Evolutionary conservation across 1,140 invertebrate species (phyloP), one percentile per base, ranked within the genome.

Genomic region (Meteorus sp.): DNA sequence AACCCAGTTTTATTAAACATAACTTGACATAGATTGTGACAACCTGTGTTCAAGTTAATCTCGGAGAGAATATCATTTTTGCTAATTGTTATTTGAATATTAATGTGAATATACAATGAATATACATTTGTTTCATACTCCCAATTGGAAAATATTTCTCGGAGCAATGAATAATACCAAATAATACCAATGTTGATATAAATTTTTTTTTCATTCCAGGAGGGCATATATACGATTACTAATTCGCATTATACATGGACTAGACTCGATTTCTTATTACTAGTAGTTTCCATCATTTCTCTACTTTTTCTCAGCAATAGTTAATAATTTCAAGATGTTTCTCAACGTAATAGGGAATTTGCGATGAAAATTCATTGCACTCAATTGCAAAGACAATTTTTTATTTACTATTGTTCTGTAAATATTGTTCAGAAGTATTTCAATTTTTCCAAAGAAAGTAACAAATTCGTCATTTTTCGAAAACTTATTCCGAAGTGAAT

Each of bases 211-310:
- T n/a, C n/a, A n/a, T n/a, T n/a, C n/a, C n/a, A n/a, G n/a, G n/a
- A n/a, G n/a, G n/a, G n/a, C n/a, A n/a, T n/a, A 75, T 75, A 77
- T 66, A 68, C 62, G 48, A 69, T 65, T 70, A 69, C 65, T 74
- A 72, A 79, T 78, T 80, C 73, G 76, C 69, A 75, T 79, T 71
- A 75, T 76, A 75, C 75, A 70, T 78, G 77, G 78, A 80, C 78
- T 80, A 80, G 78, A 80, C 68, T 79, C 66, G 72, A 80, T 78
- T 79, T 76, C 75, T 79, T 79, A 79, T 74, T 77, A 75, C 68
- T 73, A 76, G 60, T 74, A 76, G 60, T 66, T 69, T 67, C 64
- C 67, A 29, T 50, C 15, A 39, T 35, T 53, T 22, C 9, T 37
- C 20, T 39, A 11, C 13, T 39, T 39, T 11, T n/a, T n/a, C n/a